These are phyloP conservation scores for Rhorus exstirpatorius DNA, from an alignment of 2,888 invertebrate genomes.

Conservation along the genomic window DNA sequence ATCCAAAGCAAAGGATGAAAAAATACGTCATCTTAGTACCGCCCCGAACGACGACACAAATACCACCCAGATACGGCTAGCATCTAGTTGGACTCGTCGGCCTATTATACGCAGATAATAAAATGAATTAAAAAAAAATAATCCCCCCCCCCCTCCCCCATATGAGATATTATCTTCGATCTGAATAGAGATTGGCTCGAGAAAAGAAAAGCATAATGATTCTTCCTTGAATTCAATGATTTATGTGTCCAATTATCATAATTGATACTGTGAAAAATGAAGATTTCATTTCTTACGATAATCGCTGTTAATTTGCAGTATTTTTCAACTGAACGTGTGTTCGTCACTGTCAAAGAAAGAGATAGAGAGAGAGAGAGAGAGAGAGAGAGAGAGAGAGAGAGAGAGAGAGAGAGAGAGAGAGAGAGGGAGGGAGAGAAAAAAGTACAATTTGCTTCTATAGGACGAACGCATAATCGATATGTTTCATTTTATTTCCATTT, in stretches of 20 bases:
- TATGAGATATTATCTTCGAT: no score
- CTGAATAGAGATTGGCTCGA: background rate
- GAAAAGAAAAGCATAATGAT: background rate
- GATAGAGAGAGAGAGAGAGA: no score
- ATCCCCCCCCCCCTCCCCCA: no score
- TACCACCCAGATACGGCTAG: no score
- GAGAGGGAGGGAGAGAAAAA: constrained; percentile 10
- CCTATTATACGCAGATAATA: background rate
- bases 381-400: no score
- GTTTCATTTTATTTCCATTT: constrained; percentile 4
- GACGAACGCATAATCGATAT: background rate
- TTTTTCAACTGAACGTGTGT: no score
- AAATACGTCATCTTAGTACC: no score
- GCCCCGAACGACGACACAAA: no score
- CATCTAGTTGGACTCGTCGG: no score
- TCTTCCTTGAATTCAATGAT: background rate
- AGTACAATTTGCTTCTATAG: background rate
- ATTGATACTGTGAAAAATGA: constrained; percentile 22
- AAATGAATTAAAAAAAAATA: background rate
- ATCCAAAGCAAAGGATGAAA: no score
- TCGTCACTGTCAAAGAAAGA: no score
- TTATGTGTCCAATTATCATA: background rate
- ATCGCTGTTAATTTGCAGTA: background rate
- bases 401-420: background rate
- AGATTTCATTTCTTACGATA: constrained; percentile 26